These are phyloP conservation scores for Leptinotarsa lineolata DNA, from an alignment of 1,140 invertebrate species.

Conservation along the genomic window DNA sequence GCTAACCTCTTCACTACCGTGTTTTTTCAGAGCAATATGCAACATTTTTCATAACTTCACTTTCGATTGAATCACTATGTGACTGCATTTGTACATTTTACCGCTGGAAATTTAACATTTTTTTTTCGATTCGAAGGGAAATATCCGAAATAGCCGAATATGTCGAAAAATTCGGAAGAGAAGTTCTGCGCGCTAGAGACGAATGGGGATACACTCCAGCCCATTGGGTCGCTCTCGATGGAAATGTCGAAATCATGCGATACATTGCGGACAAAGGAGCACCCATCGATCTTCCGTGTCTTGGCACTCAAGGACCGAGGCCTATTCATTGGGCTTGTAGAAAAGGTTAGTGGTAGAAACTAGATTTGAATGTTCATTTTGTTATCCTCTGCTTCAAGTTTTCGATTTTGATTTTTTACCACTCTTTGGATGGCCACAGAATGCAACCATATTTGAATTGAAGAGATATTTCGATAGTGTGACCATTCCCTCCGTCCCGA, in stretches of 20 bases:
- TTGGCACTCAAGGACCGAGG: constrained; percentile 83
- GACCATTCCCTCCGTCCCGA: too few species aligned
- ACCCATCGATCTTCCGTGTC: constrained; percentile 81
- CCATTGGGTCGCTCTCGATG: constrained; percentile 89
- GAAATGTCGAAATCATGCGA: constrained; percentile 81
- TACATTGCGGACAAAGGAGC: constrained; percentile 82
- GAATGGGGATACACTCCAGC: constrained; percentile 91
- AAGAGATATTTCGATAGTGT: too few species aligned
- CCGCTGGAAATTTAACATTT: not conserved
- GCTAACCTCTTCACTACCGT: too few species aligned
- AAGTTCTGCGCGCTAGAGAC: constrained; percentile 75
- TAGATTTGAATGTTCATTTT: not conserved
- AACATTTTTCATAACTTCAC: too few species aligned
- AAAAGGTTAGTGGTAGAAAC: constrained; percentile 55
- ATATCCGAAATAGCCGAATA: constrained; percentile 75
- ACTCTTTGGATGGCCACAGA: too few species aligned
- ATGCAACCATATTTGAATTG: too few species aligned
- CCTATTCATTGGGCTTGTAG: constrained; percentile 91
- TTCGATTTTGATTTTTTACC: too few species aligned
- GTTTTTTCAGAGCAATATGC: too few species aligned
- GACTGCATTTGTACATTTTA: too few species aligned
- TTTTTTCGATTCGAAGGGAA: constrained; percentile 60
- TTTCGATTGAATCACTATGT: too few species aligned
- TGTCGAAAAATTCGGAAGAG: constrained; percentile 75
- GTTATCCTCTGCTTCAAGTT: too few species aligned